Conservation (phyloP, 2,888 invertebrate genomes). For the Leptopterna dolabrata region DNA sequence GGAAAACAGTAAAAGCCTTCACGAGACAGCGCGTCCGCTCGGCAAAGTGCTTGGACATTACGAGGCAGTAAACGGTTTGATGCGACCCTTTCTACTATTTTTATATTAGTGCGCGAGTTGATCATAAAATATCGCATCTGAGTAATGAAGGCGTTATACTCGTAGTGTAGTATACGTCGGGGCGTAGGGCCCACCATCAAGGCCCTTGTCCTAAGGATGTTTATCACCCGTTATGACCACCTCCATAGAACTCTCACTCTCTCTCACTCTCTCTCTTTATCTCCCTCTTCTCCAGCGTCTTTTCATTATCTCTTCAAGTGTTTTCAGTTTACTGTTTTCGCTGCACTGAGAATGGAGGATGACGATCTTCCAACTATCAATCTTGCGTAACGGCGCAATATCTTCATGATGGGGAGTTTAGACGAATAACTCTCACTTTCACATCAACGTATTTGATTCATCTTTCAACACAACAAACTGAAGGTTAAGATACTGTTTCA, state of each 20-base stretch:
- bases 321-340: background rate
- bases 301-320: conserved; percentile 10
- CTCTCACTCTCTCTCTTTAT: background rate
- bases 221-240: conserved; percentile 10
- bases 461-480: too few relatives aligned
- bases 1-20: background rate
- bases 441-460: too few relatives aligned
- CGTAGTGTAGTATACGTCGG: background rate
- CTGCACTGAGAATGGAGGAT: background rate
- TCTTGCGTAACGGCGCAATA: background rate
- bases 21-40: background rate
- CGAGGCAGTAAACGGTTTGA: conserved; percentile 43
- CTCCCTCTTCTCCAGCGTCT: background rate
- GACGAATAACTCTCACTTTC: too few relatives aligned
- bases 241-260: background rate
- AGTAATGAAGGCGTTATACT: conserved; percentile 33
- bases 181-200: background rate
- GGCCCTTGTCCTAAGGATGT: background rate
- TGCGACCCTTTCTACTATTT: conserved; percentile 20
- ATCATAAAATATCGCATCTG: conserved; percentile 35
- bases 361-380: background rate
- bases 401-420: too few relatives aligned
- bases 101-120: conserved; percentile 35
- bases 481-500: too few relatives aligned
- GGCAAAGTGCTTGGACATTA: conserved; percentile 36